These are phyloP conservation scores for Schizopygopsis malacanthus DNA, from an alignment of 2,797 vertebrate species.

Conservation along the genomic window DNA sequence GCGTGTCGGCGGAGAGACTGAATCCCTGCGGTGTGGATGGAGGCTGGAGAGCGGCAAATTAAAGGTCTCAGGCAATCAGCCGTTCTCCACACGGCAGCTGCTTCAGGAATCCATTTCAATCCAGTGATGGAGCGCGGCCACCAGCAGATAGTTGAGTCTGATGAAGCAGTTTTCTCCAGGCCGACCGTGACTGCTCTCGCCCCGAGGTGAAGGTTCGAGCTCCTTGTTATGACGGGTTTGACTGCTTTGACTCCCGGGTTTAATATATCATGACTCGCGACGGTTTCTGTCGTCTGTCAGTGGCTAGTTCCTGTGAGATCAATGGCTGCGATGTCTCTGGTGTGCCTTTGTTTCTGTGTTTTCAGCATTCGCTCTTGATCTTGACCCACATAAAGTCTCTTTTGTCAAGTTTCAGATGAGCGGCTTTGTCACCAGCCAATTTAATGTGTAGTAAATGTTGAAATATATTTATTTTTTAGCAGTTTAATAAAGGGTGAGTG, in stretches of 20 bases:
- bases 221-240: constrained; percentile 10
- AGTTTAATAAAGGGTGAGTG: neutral
- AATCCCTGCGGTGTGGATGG: constrained; percentile 50
- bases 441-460: neutral
- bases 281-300: neutral
- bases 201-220: constrained; percentile 32
- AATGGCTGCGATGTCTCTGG: constrained; percentile 1
- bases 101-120: constrained; percentile 65
- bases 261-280: constrained; percentile 3
- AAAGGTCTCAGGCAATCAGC: constrained; percentile 72
- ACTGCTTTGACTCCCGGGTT: neutral
- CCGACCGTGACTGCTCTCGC: neutral
- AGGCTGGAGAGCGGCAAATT: constrained; percentile 69
- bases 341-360: constrained; percentile 17
- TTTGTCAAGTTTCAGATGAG: constrained; percentile 22
- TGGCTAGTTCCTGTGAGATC: constrained; percentile 35
- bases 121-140: constrained; percentile 62
- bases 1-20: neutral
- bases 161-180: constrained; percentile 42
- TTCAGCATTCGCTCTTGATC: constrained; percentile 24
- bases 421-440: constrained; percentile 16
- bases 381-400: constrained; percentile 40
- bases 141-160: constrained; percentile 52
- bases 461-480: neutral
- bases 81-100: constrained; percentile 56